These are phyloP conservation scores for Temnothorax curvispinosus DNA, from an alignment of 1,140 invertebrate species.

Conservation along the genomic window DNA sequence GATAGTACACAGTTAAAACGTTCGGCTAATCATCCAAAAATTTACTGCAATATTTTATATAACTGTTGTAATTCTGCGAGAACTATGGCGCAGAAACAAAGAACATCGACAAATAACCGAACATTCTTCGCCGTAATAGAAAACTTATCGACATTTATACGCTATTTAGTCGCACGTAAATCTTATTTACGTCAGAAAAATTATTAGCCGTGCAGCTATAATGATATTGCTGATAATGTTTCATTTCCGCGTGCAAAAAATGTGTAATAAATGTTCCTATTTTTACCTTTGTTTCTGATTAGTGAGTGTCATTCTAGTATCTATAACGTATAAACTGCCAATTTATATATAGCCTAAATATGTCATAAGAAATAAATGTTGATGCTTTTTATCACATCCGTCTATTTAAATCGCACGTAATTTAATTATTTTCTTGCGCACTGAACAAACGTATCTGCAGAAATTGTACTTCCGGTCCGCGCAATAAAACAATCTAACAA, in stretches of 20 bases:
- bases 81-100: neutral
- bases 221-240: neutral
- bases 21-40: neutral
- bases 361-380: neutral
- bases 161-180: slow-evolving; percentile 54
- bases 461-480: neutral
- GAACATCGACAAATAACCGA: neutral
- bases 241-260: slow-evolving; percentile 15
- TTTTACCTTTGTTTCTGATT: neutral
- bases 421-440: neutral
- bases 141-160: slow-evolving; percentile 60
- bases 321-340: neutral
- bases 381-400: neutral
- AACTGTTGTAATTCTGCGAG: slow-evolving; percentile 37
- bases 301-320: neutral
- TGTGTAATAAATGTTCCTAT: slow-evolving; percentile 2
- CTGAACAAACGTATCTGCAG: neutral
- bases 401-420: neutral
- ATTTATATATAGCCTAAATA: neutral
- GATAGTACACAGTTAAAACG: neutral
- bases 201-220: slow-evolving; percentile 27
- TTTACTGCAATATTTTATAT: slow-evolving; percentile 8
- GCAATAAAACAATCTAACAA: slow-evolving; percentile 29
- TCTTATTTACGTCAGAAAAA: slow-evolving; percentile 46
- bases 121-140: slow-evolving; percentile 32